phyloP scores from a whole-genome alignment of 2,888 invertebrate genomes.

The Iselma pallidipennis region DNA sequence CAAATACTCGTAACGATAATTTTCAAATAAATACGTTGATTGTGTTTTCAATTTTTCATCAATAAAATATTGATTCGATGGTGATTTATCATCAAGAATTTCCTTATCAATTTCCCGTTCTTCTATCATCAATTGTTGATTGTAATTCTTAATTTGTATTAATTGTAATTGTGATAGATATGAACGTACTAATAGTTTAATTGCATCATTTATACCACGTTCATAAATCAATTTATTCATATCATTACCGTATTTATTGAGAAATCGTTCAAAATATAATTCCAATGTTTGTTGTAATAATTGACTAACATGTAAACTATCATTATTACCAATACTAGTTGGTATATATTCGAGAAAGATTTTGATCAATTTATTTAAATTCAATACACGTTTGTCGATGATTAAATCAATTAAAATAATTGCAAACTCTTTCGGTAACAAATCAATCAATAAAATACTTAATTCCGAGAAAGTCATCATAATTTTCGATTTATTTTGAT shows the following conservation, averaged over 20 bases:
- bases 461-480: conserved; percentile 61
- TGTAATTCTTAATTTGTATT: conserved; percentile 42
- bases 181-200: conserved; percentile 65
- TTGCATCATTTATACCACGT: conserved; percentile 58
- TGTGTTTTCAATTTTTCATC: conserved; percentile 32
- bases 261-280: conserved; percentile 55
- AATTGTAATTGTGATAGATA: conserved; percentile 59
- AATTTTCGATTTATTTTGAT: conserved; percentile 47
- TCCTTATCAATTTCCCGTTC: conserved; percentile 31
- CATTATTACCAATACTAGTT: conserved; percentile 64
- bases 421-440: conserved; percentile 57
- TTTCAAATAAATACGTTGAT: conserved; percentile 54
- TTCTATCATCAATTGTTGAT: background rate
- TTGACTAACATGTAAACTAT: conserved; percentile 54
- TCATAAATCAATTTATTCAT: conserved; percentile 53
- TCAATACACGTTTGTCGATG: conserved; percentile 51
- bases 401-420: conserved; percentile 58
- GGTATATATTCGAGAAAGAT: conserved; percentile 69
- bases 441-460: conserved; percentile 58
- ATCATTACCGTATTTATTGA: conserved; percentile 47
- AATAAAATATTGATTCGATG: conserved; percentile 24
- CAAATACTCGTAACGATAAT: conserved; percentile 56
- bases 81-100: conserved; percentile 36
- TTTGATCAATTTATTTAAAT: conserved; percentile 55
- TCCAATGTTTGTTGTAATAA: conserved; percentile 60